phyloP scores from a whole-genome alignment of 37 sponge, comb jelly and placozoan genomes.

The Aphrocallistes beatrix region DNA sequence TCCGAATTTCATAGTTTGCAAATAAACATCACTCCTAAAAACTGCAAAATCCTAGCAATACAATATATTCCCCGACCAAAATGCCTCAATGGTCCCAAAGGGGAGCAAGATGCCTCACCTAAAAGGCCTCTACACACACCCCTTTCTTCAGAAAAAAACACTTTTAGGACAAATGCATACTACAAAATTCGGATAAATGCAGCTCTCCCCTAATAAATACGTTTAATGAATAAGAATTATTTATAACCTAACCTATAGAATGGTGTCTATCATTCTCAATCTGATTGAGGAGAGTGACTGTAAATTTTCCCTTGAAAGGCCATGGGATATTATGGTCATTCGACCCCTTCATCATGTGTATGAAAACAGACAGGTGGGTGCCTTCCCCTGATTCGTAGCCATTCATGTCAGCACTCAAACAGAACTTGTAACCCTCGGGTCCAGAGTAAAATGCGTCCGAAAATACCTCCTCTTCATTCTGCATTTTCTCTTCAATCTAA shows the following conservation, averaged over 20 bases:
- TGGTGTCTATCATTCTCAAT: slow-evolving; percentile 13
- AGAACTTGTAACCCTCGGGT: not conserved
- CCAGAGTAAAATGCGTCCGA: not conserved
- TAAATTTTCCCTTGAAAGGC: not conserved
- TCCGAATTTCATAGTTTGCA: too few relatives aligned
- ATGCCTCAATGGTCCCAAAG: too few relatives aligned
- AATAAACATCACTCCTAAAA: too few relatives aligned
- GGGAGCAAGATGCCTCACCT: too few relatives aligned
- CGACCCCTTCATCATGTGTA: not conserved
- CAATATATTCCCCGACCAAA: too few relatives aligned
- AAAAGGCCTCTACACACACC: too few relatives aligned
- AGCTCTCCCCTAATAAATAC: too few relatives aligned
- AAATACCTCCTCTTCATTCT: slow-evolving; percentile 18
- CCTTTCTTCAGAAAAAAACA: too few relatives aligned
- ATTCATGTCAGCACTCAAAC: slow-evolving; percentile 13
- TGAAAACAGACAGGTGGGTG: not conserved
- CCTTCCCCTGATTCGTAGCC: slow-evolving; percentile 8
- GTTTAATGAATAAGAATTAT: too few relatives aligned
- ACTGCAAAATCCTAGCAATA: too few relatives aligned
- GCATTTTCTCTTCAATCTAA: slow-evolving; percentile 5
- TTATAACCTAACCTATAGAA: not conserved
- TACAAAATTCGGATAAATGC: too few relatives aligned
- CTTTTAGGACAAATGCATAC: too few relatives aligned
- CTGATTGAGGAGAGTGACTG: not conserved
- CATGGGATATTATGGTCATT: not conserved